These are phyloP conservation scores for Ploceus nigricollis DNA, from an alignment of 2,113 vertebrate species.

Conservation along the genomic window DNA sequence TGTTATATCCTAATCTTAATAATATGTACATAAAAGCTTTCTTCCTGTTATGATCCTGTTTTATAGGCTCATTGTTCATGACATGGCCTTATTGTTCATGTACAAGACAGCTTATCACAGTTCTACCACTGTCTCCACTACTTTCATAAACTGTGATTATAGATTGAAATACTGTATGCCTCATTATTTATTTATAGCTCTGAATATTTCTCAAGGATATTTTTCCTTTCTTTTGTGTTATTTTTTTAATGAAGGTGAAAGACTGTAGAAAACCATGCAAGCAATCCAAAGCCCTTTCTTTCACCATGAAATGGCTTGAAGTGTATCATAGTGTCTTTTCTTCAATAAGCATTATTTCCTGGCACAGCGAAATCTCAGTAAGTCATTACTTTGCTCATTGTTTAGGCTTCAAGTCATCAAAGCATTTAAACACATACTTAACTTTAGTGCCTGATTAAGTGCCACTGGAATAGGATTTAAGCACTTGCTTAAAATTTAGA, in stretches of 20 bases:
- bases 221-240: neutral
- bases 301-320: neutral
- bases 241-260: neutral
- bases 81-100: neutral
- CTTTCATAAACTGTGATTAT: slow-evolving; percentile 11
- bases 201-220: neutral
- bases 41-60: slow-evolving; percentile 1
- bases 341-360: neutral
- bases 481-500: slow-evolving; percentile 48
- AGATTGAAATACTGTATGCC: neutral
- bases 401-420: slow-evolving; percentile 45
- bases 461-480: slow-evolving; percentile 34
- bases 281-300: neutral
- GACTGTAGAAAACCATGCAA: neutral
- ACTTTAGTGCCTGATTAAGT: slow-evolving; percentile 52
- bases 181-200: slow-evolving; percentile 20
- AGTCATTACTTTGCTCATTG: slow-evolving; percentile 20
- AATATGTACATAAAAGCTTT: slow-evolving; percentile 28
- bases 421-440: slow-evolving; percentile 47
- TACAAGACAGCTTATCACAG: neutral
- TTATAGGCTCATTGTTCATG: slow-evolving; percentile 16
- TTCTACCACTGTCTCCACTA: neutral
- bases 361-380: neutral
- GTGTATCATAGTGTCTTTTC: neutral
- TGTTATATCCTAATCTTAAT: neutral